Conservation (phyloP, 64 coral and sea anemone genomes). For the Anthopleura sola region DNA sequence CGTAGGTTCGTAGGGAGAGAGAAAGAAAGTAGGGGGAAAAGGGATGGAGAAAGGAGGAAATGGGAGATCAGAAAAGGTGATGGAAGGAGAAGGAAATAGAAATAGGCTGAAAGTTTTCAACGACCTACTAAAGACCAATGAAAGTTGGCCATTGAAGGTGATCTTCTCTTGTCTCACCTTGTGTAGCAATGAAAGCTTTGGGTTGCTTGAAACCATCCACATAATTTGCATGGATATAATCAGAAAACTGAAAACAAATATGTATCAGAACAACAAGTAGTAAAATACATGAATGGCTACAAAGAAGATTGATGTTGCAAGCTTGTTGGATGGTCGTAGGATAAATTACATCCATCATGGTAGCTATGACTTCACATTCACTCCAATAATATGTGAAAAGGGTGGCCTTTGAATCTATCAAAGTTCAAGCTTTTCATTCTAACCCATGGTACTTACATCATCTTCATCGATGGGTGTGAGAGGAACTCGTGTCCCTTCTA, state of each 20-base stretch:
- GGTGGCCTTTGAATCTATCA: no score
- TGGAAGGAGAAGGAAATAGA: not conserved
- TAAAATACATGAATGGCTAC: not conserved
- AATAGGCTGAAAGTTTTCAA: no score
- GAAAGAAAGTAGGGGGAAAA: not conserved
- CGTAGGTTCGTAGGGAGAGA: not conserved
- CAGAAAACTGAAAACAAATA: constrained; percentile 56
- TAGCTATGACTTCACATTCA: no score
- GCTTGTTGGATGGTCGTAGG: no score
- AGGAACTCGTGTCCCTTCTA: constrained; percentile 82
- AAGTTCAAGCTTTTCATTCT: no score
- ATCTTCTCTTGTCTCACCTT: constrained; percentile 41
- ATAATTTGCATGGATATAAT: constrained; percentile 93
- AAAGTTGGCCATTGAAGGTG: not conserved
- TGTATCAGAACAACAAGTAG: no score
- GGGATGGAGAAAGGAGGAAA: not conserved
- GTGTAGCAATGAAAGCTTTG: constrained; percentile 86
- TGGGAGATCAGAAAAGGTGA: not conserved
- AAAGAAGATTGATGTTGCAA: no score
- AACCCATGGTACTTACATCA: constrained; percentile 70
- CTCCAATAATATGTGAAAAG: no score
- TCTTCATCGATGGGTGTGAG: constrained; percentile 48
- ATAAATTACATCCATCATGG: no score
- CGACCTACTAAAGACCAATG: not conserved
- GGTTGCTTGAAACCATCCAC: constrained; percentile 83